Evolutionary conservation across 2,888 invertebrate species (phyloP).

Genomic region (Xylocampa areola): DNA sequence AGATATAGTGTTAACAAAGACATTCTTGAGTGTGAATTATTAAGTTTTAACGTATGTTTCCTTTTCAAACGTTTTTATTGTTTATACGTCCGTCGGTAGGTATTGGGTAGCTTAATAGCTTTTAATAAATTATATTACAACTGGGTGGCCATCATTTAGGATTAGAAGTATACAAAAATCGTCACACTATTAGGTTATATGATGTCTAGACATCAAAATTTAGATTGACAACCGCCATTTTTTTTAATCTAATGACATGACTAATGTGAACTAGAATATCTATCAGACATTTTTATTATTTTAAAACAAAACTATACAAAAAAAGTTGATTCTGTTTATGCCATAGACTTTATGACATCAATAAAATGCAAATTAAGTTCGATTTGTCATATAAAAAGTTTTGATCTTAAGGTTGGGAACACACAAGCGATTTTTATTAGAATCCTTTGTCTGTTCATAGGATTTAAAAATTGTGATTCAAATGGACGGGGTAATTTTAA

Average conservation of each 20-base stretch:
- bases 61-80: too few species aligned
- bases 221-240: constrained; percentile 2
- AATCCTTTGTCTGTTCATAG: not conserved
- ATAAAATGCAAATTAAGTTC: constrained; percentile 48
- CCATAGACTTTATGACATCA: constrained; percentile 26
- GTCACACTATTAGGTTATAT: not conserved
- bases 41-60: too few species aligned
- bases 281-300: constrained; percentile 22
- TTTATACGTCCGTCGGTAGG: too few species aligned
- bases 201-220: not conserved
- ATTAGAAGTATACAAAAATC: constrained; percentile 9
- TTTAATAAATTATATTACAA: too few species aligned
- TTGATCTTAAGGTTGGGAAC: constrained; percentile 21
- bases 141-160: too few species aligned
- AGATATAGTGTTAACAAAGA: too few species aligned
- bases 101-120: too few species aligned
- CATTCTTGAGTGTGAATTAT: too few species aligned
- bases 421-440: constrained; percentile 13
- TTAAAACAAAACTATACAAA: constrained; percentile 1
- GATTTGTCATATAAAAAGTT: constrained; percentile 28
- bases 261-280: constrained; percentile 9
- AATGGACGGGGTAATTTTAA: not conserved
- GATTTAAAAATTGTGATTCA: constrained; percentile 17
- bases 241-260: constrained; percentile 21
- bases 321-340: constrained; percentile 17